phyloP scores from a whole-genome alignment of 2,797 vertebrate species.

The Chaetophractus vellerosus region DNA sequence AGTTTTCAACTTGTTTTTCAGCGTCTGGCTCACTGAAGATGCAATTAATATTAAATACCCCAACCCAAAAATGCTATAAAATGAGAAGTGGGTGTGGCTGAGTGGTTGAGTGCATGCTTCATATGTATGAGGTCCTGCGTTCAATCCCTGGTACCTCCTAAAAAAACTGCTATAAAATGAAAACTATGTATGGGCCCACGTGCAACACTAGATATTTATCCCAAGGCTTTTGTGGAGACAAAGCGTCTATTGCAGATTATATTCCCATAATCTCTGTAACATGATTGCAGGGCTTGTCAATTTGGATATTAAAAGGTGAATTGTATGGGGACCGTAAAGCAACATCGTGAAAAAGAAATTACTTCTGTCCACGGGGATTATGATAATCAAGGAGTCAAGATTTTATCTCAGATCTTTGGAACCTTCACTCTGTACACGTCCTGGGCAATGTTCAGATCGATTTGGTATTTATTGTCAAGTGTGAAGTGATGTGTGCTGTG shows the following conservation, averaged over 20 bases:
- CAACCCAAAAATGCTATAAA: background rate
- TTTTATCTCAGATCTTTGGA: conserved; percentile 40
- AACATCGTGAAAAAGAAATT: background rate
- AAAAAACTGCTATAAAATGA: background rate
- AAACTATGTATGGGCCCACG: background rate
- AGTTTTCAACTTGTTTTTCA: conserved; percentile 43
- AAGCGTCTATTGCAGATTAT: background rate
- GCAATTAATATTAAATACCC: background rate
- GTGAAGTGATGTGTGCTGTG: background rate
- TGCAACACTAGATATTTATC: background rate
- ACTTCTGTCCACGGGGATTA: conserved; percentile 21
- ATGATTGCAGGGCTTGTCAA: background rate
- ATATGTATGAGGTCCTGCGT: no score
- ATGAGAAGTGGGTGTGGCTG: background rate
- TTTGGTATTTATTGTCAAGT: background rate
- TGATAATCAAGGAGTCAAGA: conserved; percentile 26
- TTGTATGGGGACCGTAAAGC: background rate
- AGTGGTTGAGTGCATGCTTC: no score
- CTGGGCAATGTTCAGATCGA: background rate
- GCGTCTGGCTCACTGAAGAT: conserved; percentile 34
- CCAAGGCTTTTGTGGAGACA: background rate
- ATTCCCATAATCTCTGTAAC: background rate
- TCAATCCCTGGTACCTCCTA: no score
- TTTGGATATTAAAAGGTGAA: conserved; percentile 28
- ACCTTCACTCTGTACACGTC: background rate